Evolutionary conservation across 2,113 vertebrate genomes (phyloP).

Genomic region (Trinectes maculatus): DNA sequence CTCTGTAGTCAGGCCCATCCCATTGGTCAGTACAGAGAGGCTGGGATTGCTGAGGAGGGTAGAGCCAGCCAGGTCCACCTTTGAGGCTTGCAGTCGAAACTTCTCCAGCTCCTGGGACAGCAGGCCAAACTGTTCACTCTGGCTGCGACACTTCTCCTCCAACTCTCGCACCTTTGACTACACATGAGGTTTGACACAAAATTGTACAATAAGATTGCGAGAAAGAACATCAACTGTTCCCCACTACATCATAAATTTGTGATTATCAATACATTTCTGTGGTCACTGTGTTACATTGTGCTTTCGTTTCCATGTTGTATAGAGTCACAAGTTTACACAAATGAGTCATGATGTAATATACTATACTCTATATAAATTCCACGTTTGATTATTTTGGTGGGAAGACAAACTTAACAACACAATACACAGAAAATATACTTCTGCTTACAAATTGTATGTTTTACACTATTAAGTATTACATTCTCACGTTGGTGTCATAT

Average conservation of each 20-base stretch:
- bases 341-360: too few species aligned
- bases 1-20: conserved; percentile 77
- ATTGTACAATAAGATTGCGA: background rate
- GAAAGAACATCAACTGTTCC: conserved; percentile 11
- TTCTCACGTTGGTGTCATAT: conserved; percentile 23
- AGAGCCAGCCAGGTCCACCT: conserved; percentile 82
- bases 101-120: conserved; percentile 92
- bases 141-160: conserved; percentile 94
- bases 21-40: conserved; percentile 79
- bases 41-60: conserved; percentile 79
- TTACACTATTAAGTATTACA: background rate
- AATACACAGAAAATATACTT: background rate
- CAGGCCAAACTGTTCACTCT: conserved; percentile 93
- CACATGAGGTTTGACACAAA: background rate
- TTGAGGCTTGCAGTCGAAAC: conserved; percentile 91
- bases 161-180: conserved; percentile 94
- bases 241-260: background rate
- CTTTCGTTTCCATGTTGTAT: too few species aligned
- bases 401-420: conserved; percentile 5
- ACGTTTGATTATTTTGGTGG: conserved; percentile 7
- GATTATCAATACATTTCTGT: background rate
- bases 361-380: too few species aligned
- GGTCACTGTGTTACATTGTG: background rate
- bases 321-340: too few species aligned
- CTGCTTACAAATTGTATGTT: background rate